Evolutionary conservation across 2,888 invertebrate species (phyloP), one percentile per base, ranked within the genome.

Genomic region (Phorcus lineatus): DNA sequence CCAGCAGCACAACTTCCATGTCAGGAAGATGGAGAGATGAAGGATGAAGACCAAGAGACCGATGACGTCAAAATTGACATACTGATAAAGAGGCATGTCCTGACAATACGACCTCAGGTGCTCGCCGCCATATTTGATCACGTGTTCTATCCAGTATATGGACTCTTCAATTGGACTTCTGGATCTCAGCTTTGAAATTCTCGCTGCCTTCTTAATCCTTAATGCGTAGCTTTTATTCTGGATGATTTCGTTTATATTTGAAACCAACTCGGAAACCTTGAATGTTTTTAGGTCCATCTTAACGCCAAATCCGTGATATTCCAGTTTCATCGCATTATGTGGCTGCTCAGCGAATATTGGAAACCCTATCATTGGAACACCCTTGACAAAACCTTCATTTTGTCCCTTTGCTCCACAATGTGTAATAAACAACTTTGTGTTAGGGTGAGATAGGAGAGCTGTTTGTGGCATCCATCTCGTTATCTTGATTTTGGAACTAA

Each of bases 341-440:
- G 22, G 70, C 70, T 88, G 87, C 40, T 90, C 90, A 2, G 66
- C 84, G 66, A 83, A 80, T 9, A 87, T 24, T 0, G 90, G 87
- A 6, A 88, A 53, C 6, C 83, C 82, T 1, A 90, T 70, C 82
- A 89, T 86, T 2, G 90, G 90, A 11, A 89, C 86, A 11, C 82
- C 89, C 78, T 88, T 85, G 78, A 85, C 88, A n/a, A 90, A 52
- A 9, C 84, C 87, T 77, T 90, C 89, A 80, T 82, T 86, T 28
- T 85, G 84, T 7, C 89, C 86, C 54, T 87, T 87, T 52, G 78
- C 82, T 2, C 90, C 90, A 57, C 87, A 88, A 74, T 90, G 90
- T 11, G 88, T 85, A 9, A 90, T 83, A 74, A 90, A 87, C 11
- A 87, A 75, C 74, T 84, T 85, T 6, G 81, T 81, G 47, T 85